These are phyloP conservation scores for Todiramphus saurophagus DNA, from an alignment of 2,113 vertebrate species.

Conservation along the genomic window DNA sequence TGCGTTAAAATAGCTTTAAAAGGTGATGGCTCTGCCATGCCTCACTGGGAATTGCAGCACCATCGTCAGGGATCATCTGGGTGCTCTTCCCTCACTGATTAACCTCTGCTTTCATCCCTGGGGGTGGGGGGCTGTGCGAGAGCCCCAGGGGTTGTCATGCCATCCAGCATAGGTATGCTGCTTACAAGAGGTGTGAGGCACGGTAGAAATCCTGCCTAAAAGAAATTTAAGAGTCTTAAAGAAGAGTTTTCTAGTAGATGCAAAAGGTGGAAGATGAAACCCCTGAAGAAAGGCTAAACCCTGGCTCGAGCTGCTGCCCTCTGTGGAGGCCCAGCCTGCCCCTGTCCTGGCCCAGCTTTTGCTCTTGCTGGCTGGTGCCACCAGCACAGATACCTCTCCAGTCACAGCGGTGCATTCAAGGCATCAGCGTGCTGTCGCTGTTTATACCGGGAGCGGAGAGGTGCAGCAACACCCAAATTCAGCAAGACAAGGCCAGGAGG, in stretches of 20 bases:
- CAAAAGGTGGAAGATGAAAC: not conserved
- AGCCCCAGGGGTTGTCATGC: accelerated
- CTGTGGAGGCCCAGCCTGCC: accelerated
- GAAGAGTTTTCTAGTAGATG: not conserved
- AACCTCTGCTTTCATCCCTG: accelerated
- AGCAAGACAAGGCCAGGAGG: too few relatives aligned
- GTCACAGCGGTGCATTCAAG: accelerated
- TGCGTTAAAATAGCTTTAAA: not conserved
- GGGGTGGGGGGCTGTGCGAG: accelerated
- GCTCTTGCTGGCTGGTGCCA: accelerated
- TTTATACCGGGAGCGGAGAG: too few relatives aligned
- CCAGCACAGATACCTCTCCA: accelerated
- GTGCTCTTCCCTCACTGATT: not conserved
- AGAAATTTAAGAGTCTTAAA: not conserved
- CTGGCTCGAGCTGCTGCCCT: accelerated
- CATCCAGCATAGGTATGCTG: not conserved
- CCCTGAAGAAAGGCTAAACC: not conserved
- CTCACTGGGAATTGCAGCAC: accelerated
- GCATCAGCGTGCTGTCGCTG: not conserved
- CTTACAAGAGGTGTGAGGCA: not conserved
- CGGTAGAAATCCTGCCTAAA: not conserved
- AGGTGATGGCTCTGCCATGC: accelerated
- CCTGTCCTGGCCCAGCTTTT: not conserved
- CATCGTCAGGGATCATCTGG: accelerated
- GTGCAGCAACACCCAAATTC: too few relatives aligned